Evolutionary conservation across 2,113 vertebrate genomes (phyloP).

Genomic region (Gallinago paraguaiae): DNA sequence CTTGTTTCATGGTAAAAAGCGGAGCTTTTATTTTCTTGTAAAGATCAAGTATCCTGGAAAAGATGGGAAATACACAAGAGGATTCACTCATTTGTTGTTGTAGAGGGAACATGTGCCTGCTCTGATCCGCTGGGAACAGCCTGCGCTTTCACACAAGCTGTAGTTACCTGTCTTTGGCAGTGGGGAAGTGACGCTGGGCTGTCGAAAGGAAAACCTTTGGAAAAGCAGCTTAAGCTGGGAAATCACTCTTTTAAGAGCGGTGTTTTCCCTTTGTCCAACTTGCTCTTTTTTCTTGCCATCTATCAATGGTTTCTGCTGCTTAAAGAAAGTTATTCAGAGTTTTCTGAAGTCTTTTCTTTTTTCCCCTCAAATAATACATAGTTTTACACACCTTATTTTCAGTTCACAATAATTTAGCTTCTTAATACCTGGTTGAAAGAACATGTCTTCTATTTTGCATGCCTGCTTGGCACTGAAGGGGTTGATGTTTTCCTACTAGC

Average conservation of each 20-base stretch:
- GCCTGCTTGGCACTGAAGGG: background rate
- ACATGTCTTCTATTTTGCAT: rapidly evolving
- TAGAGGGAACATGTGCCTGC: background rate
- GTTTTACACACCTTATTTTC: background rate
- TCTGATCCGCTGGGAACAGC: background rate
- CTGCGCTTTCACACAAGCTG: background rate
- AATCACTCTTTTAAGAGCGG: background rate
- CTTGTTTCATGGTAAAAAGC: background rate
- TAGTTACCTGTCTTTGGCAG: background rate
- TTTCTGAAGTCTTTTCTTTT: background rate
- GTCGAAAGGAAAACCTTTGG: background rate
- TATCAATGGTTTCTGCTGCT: background rate
- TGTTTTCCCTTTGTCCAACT: background rate
- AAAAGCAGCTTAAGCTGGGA: background rate
- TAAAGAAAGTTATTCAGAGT: background rate
- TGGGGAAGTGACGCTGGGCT: background rate
- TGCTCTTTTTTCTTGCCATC: background rate
- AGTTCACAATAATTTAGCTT: background rate
- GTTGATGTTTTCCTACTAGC: rapidly evolving
- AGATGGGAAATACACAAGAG: background rate
- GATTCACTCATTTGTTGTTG: background rate
- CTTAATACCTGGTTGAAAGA: background rate
- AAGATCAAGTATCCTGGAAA: background rate
- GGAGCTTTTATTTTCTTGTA: background rate
- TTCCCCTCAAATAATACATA: background rate